phyloP scores from a whole-genome alignment of 2,113 vertebrate genomes.

The Jaculus jaculus region DNA sequence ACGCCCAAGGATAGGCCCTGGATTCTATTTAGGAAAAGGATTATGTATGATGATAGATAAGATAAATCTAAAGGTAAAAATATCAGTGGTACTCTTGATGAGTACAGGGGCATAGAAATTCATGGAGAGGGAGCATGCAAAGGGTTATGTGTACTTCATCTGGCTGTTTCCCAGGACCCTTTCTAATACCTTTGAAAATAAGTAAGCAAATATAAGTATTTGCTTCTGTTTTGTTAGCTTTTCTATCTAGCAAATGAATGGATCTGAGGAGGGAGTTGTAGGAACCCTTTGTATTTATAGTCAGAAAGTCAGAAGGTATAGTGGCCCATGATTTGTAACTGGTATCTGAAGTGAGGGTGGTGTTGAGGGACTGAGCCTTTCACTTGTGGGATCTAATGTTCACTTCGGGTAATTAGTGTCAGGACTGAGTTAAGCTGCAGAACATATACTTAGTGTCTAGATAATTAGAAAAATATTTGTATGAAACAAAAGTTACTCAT shows the following conservation, averaged over 20 bases:
- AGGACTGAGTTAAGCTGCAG: slow-evolving; percentile 11
- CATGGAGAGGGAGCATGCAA: background rate
- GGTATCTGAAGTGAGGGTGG: background rate
- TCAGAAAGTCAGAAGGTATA: background rate
- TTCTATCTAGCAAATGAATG: background rate
- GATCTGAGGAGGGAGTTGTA: background rate
- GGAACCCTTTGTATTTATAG: background rate
- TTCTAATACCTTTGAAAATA: background rate
- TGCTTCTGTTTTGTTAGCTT: background rate
- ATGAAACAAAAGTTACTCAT: background rate
- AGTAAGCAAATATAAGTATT: background rate
- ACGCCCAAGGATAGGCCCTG: background rate
- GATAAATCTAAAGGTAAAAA: background rate
- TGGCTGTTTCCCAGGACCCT: background rate
- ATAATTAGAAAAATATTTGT: background rate
- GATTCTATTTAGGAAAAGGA: background rate
- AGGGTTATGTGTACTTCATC: background rate
- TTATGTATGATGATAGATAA: background rate
- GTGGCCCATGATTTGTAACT: background rate
- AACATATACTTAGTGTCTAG: background rate
- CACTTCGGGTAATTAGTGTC: background rate
- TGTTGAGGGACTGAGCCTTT: background rate
- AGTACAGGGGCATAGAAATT: background rate
- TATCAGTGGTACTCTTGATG: background rate
- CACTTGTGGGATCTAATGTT: background rate